phyloP scores from a whole-genome alignment of 2,888 invertebrate species.

The Amphipoea oculea region DNA sequence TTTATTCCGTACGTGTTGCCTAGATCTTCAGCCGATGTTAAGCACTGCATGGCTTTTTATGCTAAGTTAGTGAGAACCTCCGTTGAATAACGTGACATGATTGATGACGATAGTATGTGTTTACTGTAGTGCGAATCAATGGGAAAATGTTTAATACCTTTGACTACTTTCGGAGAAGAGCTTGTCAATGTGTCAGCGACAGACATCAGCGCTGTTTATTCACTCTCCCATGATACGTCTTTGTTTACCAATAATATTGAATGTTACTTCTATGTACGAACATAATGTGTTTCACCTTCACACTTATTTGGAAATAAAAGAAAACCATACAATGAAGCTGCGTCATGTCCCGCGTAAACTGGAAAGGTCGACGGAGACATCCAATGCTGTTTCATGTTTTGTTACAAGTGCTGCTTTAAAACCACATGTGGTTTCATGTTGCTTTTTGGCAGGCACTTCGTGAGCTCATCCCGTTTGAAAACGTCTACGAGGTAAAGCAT shows the following conservation, averaged over 20 bases:
- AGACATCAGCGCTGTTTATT: constrained; percentile 55
- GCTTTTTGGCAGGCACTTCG: constrained; percentile 14
- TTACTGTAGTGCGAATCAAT: constrained; percentile 67
- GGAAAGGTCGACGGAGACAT: constrained; percentile 20
- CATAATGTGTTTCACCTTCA: constrained; percentile 31
- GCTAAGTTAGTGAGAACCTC: constrained; percentile 58
- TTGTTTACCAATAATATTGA: constrained; percentile 32
- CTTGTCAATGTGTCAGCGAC: constrained; percentile 59
- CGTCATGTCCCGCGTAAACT: constrained; percentile 30
- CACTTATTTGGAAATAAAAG: constrained; percentile 36
- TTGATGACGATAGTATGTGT: constrained; percentile 54
- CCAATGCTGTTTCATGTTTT: background rate
- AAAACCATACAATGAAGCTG: constrained; percentile 25
- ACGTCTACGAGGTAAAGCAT: background rate
- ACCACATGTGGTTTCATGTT: constrained; percentile 17
- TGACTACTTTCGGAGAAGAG: constrained; percentile 40
- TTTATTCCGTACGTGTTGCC: constrained; percentile 55
- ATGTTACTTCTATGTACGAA: constrained; percentile 2
- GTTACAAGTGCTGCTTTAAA: constrained; percentile 26
- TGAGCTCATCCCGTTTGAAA: background rate
- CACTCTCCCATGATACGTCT: constrained; percentile 35
- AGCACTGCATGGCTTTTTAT: constrained; percentile 64
- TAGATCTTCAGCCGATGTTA: constrained; percentile 58
- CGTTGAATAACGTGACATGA: constrained; percentile 56
- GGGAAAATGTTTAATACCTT: constrained; percentile 58